A percentile compares a stretch with the other conserved stretches of the same genome.
These are phyloP conservation scores for Neolamprologus brichardi DNA, from an alignment of 2,113 vertebrate genomes.

Conservation along the genomic window DNA sequence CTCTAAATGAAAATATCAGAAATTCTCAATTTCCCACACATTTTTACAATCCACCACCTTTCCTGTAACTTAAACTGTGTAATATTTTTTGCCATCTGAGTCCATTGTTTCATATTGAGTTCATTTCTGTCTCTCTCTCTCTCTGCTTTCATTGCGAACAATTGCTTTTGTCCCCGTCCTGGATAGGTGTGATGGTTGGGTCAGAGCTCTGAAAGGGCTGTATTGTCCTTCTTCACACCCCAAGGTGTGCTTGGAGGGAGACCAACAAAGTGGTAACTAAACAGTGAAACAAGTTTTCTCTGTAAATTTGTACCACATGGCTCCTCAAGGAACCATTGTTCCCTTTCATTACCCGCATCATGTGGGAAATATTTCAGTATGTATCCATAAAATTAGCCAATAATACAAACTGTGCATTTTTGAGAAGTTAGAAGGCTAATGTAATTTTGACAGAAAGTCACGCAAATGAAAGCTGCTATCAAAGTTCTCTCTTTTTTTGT, in stretches of 20 bases:
- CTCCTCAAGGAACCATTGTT: slow-evolving; percentile 14
- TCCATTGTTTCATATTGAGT: neutral
- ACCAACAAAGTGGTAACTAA: neutral
- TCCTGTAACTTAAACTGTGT: neutral
- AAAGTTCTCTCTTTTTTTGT: neutral
- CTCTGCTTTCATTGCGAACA: slow-evolving; percentile 27
- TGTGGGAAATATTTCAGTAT: neutral
- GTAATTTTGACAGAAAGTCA: neutral
- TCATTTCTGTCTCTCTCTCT: neutral
- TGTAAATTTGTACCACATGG: neutral
- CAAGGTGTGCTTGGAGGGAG: slow-evolving; percentile 44
- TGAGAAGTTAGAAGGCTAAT: neutral
- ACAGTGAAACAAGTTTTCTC: neutral
- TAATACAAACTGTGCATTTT: neutral
- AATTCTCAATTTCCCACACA: neutral
- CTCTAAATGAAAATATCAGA: neutral
- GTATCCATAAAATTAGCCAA: neutral
- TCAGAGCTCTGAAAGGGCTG: slow-evolving; percentile 31
- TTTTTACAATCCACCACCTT: neutral
- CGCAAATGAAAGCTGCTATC: neutral
- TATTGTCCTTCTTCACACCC: slow-evolving; percentile 46
- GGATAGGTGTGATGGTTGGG: slow-evolving; percentile 51
- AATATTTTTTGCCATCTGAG: neutral
- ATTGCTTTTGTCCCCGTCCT: slow-evolving; percentile 60
- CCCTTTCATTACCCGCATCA: neutral